Base-by-base conservation (phyloP, 2,888 invertebrate genomes). In the Agrotis segetum region DNA sequence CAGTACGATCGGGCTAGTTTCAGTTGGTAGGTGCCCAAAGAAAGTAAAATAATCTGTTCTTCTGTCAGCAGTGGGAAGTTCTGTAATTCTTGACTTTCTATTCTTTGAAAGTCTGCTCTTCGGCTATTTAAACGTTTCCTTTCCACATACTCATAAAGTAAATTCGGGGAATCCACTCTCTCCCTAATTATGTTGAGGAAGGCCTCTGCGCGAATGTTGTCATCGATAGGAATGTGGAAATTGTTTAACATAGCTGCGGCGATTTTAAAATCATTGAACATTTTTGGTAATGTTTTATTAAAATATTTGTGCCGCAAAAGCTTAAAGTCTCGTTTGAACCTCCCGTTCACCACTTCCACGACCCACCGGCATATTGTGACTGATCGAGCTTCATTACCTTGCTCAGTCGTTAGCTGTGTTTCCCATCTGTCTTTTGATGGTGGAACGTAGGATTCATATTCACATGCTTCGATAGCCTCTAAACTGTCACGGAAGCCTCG, bases 41-140 rank as follows among this genome's bases (percentile, higher is more conserved):
- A 55, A 55, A 55, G 55, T 29, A 56, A 56, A 56, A 56, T 56
- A 56, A 34, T 56, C n/a, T n/a, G n/a, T 34, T 34, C 34, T 56
- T 56, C 56, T 13, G 29, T 56, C 56, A 56, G 56, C 29, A 29
- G 29, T 56, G 56, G 14, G 29, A 56, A 56, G 29, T 56, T 56
- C 29, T n/a, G 29, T 29, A 56, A n/a, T 34, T 56, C n/a, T 4
- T 13, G n/a, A 29, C 14, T 34, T 56, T 34, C 29, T 14, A n/a
- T n/a, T 34, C 6, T 58, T 34, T 58, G 58, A 58, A 58, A 58
- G 34, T 58, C 34, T 3, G 14, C 56, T 56, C 56, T 60, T 60
- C 60, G 21, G 21, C 17, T 46, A 44, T 60, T 46, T 17, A 55
- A 29, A 17, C 55, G 55, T 17, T 29, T 29, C 9, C 29, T 29